Evolutionary conservation across 2,797 vertebrate species (phyloP), one percentile per base, ranked within the genome.

Genomic region (Silurus aristotelis): DNA sequence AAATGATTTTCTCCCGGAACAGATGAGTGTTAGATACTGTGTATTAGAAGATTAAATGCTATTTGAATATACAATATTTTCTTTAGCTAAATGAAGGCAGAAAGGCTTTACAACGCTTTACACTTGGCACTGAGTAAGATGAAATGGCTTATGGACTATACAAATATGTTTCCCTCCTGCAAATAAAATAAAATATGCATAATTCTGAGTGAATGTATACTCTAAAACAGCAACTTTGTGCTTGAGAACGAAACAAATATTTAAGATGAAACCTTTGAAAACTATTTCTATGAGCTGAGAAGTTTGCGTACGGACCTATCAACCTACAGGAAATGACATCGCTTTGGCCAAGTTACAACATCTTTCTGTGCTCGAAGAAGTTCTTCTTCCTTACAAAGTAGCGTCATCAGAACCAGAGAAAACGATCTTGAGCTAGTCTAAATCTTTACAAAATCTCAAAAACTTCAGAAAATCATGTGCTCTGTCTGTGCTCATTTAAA

Each of bases 271-370:
- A 22, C 61, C 17, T 48, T 83, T 67, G 63, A 80, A 58, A 86
- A 81, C 83, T 19, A 83, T 68, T 58, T 71, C 52, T 80, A 25
- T 78, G 60, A 77, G 52, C 75, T 56, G 76, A 87, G n/a, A 82
- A 68, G 66, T 38, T 71, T 67, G 58, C 19, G 63, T 71, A 9
- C 46, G 27, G 68, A 79, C 60, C 87, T 90, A 63, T 84, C 87
- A 88, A 89, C 56, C 78, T 70, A 83, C 68, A 82, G 75, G 67
- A 86, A 87, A 89, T 86, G 55, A 88, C 89, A 91, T 93, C 89
- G 85, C 94, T 96, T 95, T 95, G 96, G 95, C 95, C 94, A 92
- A 92, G 90, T 92, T 93, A 92, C 93, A 92, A 93, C 90, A 92
- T 88, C 61, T 8, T 84, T 77, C 91, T 38, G 82, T 88, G 85